These are phyloP conservation scores for Oreonectes daqikongensis DNA, from an alignment of 2,797 vertebrate species.

Conservation along the genomic window DNA sequence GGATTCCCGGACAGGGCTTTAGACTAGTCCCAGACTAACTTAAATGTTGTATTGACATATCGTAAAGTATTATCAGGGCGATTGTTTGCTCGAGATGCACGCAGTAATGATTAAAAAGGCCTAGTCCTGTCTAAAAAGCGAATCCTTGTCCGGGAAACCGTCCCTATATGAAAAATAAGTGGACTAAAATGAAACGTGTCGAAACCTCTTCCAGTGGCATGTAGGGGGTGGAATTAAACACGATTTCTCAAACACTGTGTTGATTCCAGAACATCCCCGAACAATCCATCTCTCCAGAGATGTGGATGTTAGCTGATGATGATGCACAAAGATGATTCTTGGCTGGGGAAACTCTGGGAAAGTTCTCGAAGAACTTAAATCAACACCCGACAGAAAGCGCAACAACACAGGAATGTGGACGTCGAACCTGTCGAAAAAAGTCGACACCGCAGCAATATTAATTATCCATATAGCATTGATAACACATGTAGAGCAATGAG, in stretches of 20 bases:
- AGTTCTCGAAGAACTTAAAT: slow-evolving; percentile 56
- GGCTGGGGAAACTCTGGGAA: slow-evolving; percentile 52
- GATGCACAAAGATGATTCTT: slow-evolving; percentile 62
- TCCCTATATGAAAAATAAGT: too few species aligned
- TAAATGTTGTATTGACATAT: too few species aligned
- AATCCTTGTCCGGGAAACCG: too few species aligned
- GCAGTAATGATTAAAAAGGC: too few species aligned
- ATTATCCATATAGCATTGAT: not conserved
- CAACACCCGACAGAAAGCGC: slow-evolving; percentile 49
- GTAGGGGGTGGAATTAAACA: not conserved
- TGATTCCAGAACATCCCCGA: slow-evolving; percentile 54
- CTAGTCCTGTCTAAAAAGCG: too few species aligned
- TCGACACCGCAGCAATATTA: not conserved
- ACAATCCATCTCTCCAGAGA: slow-evolving; percentile 57
- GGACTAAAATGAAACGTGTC: too few species aligned
- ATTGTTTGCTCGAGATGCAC: too few species aligned
- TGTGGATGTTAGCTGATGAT: slow-evolving; percentile 49
- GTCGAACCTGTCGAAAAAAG: slow-evolving; percentile 45
- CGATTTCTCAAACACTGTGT: slow-evolving; percentile 36
- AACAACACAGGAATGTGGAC: slow-evolving; percentile 39
- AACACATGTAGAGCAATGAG: slow-evolving; percentile 3
- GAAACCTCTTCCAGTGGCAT: too few species aligned
- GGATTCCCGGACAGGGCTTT: too few species aligned
- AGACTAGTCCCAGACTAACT: too few species aligned
- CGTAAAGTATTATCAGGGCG: too few species aligned